phyloP scores from a whole-genome alignment of 2,113 vertebrate genomes.

The Cromileptes altivelis region DNA sequence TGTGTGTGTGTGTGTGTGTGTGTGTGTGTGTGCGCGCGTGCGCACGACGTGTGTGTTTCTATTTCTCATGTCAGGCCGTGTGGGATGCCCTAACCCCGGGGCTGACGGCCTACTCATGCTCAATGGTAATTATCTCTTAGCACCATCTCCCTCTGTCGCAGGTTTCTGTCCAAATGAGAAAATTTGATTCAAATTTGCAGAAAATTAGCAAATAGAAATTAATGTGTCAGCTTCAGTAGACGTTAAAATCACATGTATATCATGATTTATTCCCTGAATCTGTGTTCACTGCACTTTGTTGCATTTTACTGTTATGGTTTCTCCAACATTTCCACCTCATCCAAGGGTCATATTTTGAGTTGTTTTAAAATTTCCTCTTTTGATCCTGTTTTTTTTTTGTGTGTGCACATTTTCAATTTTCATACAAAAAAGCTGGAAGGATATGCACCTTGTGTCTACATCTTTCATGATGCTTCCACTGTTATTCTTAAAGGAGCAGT shows the following conservation, averaged over 20 bases:
- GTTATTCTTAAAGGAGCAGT: constrained; percentile 1
- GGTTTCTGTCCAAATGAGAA: background rate
- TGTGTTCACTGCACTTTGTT: no score
- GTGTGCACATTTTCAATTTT: background rate
- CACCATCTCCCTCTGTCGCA: constrained; percentile 39
- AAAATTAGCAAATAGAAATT: background rate
- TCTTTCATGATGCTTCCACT: constrained; percentile 22
- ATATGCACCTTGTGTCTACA: no score
- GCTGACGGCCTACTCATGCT: constrained; percentile 98
- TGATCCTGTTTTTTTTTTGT: no score
- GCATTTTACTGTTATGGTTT: no score
- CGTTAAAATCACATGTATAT: no score
- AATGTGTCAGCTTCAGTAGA: background rate
- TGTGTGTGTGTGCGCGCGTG: constrained; percentile 19
- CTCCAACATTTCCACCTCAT: no score
- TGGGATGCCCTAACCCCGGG: constrained; percentile 95
- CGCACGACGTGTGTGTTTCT: constrained; percentile 45
- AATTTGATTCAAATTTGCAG: background rate
- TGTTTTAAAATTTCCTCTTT: no score
- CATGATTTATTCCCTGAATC: no score
- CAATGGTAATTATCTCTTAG: constrained; percentile 92
- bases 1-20: constrained; percentile 42
- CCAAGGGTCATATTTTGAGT: no score
- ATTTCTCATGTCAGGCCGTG: constrained; percentile 90
- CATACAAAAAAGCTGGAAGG: no score